A percentile compares a stretch with the other conserved stretches of the same genome.
Evolutionary conservation across 2,888 invertebrate species (phyloP).

Genomic region (Galerucella nymphaeae): DNA sequence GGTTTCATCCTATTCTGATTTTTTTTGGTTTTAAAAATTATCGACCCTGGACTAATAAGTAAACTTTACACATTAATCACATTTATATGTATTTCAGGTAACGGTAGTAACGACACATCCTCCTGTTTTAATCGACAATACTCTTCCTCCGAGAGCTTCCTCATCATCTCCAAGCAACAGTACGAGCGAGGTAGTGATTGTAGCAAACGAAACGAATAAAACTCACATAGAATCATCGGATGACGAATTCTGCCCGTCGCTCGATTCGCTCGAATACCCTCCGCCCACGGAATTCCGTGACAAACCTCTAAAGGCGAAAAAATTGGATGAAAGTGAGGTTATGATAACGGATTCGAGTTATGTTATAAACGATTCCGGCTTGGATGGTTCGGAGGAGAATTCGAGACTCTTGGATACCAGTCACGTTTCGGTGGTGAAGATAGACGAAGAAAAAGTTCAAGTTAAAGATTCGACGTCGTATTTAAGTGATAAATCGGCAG

Average conservation of each 20-base stretch:
- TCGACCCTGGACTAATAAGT: too few relatives aligned
- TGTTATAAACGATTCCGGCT: constrained; percentile 74
- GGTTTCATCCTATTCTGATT: too few relatives aligned
- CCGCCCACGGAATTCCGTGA: constrained; percentile 64
- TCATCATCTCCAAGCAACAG: constrained; percentile 65
- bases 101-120: constrained; percentile 89
- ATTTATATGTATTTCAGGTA: constrained; percentile 66
- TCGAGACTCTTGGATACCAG: constrained; percentile 75
- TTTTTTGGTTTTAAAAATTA: too few relatives aligned
- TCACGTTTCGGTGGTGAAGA: constrained; percentile 92
- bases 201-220: constrained; percentile 81
- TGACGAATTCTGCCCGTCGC: constrained; percentile 78
- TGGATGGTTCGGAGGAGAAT: constrained; percentile 67
- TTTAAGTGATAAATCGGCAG: constrained; percentile 56
- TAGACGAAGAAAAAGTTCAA: constrained; percentile 81
- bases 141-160: constrained; percentile 65
- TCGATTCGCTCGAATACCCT: constrained; percentile 80
- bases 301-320: constrained; percentile 66
- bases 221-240: constrained; percentile 77
- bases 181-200: constrained; percentile 79
- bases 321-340: constrained; percentile 88
- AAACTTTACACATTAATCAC: too few relatives aligned
- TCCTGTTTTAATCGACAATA: constrained; percentile 77
- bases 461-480: constrained; percentile 75
- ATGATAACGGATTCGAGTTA: constrained; percentile 80